Evolutionary conservation across 1,140 invertebrate species (phyloP).

Genomic region (Melitaea cinxia): DNA sequence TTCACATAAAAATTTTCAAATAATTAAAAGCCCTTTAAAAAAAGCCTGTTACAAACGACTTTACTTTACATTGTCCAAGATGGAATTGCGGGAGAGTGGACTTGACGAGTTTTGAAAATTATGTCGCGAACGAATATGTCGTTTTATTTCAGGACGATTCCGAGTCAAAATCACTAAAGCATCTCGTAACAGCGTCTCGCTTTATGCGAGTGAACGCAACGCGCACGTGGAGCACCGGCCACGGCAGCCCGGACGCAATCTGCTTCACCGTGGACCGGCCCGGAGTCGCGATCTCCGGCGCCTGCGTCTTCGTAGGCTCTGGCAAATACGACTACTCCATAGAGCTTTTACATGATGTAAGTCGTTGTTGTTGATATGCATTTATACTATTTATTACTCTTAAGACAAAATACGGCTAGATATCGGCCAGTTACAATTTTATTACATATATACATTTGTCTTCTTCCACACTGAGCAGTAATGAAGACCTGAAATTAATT

Average conservation of each 20-base stretch:
- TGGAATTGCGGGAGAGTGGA: no score
- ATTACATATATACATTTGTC: no score
- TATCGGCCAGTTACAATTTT: no score
- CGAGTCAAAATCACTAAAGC: constrained; percentile 81
- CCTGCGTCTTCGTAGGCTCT: constrained; percentile 92
- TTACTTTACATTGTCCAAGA: no score
- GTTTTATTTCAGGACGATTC: constrained; percentile 81
- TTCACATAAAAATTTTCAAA: no score
- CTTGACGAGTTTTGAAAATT: neutral
- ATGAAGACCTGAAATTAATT: no score
- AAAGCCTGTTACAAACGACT: no score
- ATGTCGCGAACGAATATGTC: neutral
- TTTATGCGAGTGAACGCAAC: constrained; percentile 94
- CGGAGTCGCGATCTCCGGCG: constrained; percentile 94
- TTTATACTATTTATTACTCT: no score
- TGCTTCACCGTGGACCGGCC: constrained; percentile 95
- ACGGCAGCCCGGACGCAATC: constrained; percentile 98
- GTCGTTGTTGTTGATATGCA: no score
- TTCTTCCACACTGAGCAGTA: no score
- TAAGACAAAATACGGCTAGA: no score
- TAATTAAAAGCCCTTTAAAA: no score
- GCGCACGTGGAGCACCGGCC: constrained; percentile 97
- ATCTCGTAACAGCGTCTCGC: constrained; percentile 93
- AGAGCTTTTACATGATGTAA: constrained; percentile 92
- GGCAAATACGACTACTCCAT: constrained; percentile 95